These are phyloP conservation scores for Sisor rabdophorus DNA, from an alignment of 2,113 vertebrate species.

Conservation along the genomic window DNA sequence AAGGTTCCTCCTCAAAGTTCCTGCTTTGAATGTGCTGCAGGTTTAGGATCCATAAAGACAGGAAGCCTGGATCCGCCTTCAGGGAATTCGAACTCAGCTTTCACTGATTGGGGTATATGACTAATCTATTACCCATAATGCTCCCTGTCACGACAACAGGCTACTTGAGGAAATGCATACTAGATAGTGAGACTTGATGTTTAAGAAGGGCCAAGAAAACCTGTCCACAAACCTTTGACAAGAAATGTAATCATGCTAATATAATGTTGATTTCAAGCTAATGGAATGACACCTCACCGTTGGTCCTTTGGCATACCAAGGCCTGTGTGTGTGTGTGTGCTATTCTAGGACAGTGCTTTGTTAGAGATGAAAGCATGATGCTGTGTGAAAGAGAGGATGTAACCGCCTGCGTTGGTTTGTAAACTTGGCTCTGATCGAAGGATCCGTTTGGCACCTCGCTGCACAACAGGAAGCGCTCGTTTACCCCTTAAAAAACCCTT, in stretches of 20 bases:
- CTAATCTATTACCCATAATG: constrained; percentile 39
- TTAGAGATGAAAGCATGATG: constrained; percentile 56
- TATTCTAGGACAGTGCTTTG: constrained; percentile 49
- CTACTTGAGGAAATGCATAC: not conserved
- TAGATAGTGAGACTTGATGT: constrained; percentile 14
- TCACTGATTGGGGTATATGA: constrained; percentile 49
- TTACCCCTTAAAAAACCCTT: constrained; percentile 49
- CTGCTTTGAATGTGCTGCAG: constrained; percentile 26
- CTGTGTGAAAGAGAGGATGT: constrained; percentile 60
- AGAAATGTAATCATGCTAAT: not conserved
- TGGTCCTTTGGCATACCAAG: not conserved
- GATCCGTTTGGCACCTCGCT: constrained; percentile 72
- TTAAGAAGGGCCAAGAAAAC: constrained; percentile 10
- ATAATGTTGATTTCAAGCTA: not conserved
- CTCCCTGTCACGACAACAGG: constrained; percentile 1
- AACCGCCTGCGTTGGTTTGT: constrained; percentile 64
- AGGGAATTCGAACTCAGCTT: constrained; percentile 38
- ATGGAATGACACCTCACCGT: not conserved
- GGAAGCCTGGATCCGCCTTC: constrained; percentile 40
- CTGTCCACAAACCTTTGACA: not conserved
- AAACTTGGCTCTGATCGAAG: constrained; percentile 75
- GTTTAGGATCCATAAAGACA: constrained; percentile 40
- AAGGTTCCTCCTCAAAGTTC: constrained; percentile 19
- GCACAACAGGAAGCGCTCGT: constrained; percentile 73
- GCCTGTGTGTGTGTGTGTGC: constrained; percentile 9